Evolutionary conservation across 1,140 invertebrate species (phyloP).

Genomic region (Pogonomyrmex californicus): DNA sequence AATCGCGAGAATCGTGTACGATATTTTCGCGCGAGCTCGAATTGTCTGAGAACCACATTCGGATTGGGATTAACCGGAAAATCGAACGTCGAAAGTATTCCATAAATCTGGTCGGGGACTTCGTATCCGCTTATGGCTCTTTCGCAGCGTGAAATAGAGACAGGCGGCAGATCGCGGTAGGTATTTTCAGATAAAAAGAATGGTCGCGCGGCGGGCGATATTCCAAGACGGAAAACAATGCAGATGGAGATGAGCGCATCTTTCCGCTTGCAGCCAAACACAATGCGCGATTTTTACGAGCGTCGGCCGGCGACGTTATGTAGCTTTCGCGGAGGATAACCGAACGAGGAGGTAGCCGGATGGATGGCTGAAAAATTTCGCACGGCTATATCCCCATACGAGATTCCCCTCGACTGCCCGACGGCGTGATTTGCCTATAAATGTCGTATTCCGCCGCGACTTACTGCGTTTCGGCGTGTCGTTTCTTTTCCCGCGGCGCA

Average conservation of each 20-base stretch:
- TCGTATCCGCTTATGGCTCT: background rate
- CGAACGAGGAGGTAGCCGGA: conserved; percentile 41
- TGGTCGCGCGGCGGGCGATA: conserved; percentile 33
- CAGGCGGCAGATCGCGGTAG: conserved; percentile 4
- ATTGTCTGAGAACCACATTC: background rate
- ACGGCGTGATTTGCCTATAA: conserved; percentile 38
- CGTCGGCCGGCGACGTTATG: conserved; percentile 49
- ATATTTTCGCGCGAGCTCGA: background rate
- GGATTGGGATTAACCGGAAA: background rate
- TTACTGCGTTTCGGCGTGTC: conserved; percentile 24
- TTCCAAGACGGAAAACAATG: conserved; percentile 63
- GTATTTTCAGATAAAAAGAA: conserved; percentile 40
- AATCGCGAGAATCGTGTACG: background rate
- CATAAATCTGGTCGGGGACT: background rate
- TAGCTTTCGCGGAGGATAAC: conserved; percentile 56
- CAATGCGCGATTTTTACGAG: conserved; percentile 76
- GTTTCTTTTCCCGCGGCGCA: conserved; percentile 15
- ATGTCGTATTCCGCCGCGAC: conserved; percentile 42
- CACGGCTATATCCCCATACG: conserved; percentile 30
- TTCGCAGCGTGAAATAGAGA: background rate
- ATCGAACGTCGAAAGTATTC: background rate
- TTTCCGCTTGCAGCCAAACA: conserved; percentile 75
- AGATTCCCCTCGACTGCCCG: conserved; percentile 20
- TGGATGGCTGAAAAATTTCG: conserved; percentile 56
- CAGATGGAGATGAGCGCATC: conserved; percentile 68